Conservation (phyloP, 2,797 vertebrate species). For the Onychomys arenicola region DNA sequence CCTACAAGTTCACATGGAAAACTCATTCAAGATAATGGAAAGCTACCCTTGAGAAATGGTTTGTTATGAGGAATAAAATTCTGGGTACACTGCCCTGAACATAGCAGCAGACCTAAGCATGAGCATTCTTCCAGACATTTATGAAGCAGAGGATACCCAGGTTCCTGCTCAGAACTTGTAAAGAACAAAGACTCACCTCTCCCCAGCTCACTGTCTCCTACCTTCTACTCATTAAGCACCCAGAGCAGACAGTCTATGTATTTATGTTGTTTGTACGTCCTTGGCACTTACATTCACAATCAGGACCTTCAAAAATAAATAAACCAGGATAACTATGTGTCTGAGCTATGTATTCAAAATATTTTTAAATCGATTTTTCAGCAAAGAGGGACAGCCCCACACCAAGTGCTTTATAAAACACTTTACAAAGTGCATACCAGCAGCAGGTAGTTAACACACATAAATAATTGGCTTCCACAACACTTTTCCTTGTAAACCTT, state of each 20-base stretch:
- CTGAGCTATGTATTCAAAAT: neutral
- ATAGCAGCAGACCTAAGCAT: neutral
- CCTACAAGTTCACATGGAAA: slow-evolving; percentile 14
- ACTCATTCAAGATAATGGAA: neutral
- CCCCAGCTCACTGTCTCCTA: too few species aligned
- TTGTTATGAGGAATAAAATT: slow-evolving; percentile 40
- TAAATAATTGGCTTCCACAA: slow-evolving; percentile 55
- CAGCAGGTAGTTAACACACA: neutral
- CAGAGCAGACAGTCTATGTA: neutral
- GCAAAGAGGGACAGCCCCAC: neutral
- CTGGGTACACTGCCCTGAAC: neutral
- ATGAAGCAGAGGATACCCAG: neutral
- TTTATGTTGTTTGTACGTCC: neutral
- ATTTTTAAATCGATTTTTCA: neutral
- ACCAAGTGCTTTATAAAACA: neutral
- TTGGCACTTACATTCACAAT: neutral
- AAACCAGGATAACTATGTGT: neutral
- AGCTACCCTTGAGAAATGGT: neutral
- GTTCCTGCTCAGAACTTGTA: neutral
- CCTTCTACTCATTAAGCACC: neutral
- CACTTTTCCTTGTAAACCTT: slow-evolving; percentile 9
- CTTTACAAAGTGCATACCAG: neutral
- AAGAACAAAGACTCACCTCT: neutral
- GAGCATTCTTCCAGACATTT: neutral
- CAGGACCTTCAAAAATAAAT: neutral